Base-by-base conservation (phyloP, 1,140 invertebrate genomes). In the Aphelenchoides besseyi region DNA sequence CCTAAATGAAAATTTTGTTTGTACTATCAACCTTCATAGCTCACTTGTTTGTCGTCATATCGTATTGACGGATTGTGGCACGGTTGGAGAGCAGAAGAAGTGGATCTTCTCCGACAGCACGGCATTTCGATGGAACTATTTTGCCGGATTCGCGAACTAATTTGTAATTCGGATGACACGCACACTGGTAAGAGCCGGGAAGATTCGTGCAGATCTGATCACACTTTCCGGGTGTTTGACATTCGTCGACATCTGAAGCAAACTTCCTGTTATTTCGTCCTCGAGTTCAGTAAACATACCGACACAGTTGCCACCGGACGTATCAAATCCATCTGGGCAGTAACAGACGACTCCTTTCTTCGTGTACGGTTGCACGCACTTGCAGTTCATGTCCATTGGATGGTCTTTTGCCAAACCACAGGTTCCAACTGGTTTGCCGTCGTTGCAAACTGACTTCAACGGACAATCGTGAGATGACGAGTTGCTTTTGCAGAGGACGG, bases 191-290 rank as follows among this genome's bases (percentile, higher is more conserved):
- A 2, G 89, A 89, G 0, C 94, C 95, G 70, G 92, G 91, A 76
- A 91, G 90, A 85, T 98, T 97, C 57, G 90, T 88, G 85, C 95
- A 98, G 57, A 89, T 88, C 85, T 98, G 94, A 0, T 95, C 97
- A 84, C 95, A 98, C 0, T 89, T 89, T 0, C 93, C 94, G 0
- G 91, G 89, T 9, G 73, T 74, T 59, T 91, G 89, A 55, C 95
- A 98, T 86, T 98, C 95, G 85, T 97, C 89, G 48, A 97, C 89
- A 86, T 98, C 95, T 92, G 83, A 29, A 79, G 68, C 18, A 32
- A n/a, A 57, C 9, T 32, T 67, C 36, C 35, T 18, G 48, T 26
- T 64, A 59, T 29, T 9, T 72, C 8, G 2, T 8, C 12, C 0
- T 3, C 29, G 28, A 68, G 16, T 48, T 12, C 12, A 70, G 29